phyloP scores from a whole-genome alignment of 2,797 vertebrate genomes.

The Halcyon badia region DNA sequence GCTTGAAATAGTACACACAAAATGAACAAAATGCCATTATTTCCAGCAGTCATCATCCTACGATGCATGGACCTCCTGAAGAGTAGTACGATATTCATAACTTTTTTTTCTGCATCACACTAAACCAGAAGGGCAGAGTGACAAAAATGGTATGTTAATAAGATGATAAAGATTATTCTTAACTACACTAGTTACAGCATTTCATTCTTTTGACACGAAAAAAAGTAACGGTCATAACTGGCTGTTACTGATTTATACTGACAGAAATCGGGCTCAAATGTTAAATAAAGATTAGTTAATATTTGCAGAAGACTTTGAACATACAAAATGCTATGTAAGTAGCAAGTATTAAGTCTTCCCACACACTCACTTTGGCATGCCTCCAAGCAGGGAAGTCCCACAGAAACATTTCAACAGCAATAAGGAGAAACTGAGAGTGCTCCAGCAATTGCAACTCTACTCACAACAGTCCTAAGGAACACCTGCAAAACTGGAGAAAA shows the following conservation, averaged over 20 bases:
- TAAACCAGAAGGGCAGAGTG: not conserved
- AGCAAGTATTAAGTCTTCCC: conserved; percentile 71
- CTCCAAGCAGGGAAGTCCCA: conserved; percentile 72
- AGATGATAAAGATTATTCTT: conserved; percentile 20
- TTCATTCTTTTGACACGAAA: not conserved
- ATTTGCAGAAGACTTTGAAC: conserved; percentile 45
- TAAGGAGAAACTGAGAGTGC: conserved; percentile 18
- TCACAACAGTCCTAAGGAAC: not conserved
- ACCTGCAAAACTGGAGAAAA: not conserved
- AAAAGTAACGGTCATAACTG: conserved; percentile 1
- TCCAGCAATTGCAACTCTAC: conserved; percentile 4
- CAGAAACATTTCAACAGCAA: conserved; percentile 58
- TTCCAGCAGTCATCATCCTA: not conserved
- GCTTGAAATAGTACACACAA: not conserved
- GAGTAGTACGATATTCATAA: not conserved
- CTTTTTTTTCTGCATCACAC: not conserved
- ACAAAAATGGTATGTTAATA: not conserved
- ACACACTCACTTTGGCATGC: conserved; percentile 58
- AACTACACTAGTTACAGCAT: not conserved
- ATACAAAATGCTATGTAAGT: conserved; percentile 59
- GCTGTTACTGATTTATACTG: conserved; percentile 33
- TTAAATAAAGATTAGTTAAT: conserved; percentile 57
- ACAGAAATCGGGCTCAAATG: conserved; percentile 37
- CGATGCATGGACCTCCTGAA: not conserved
- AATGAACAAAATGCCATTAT: not conserved